Conservation (phyloP, 92 coral and sea anemone genomes). For the Epizoanthus rinbou region DNA sequence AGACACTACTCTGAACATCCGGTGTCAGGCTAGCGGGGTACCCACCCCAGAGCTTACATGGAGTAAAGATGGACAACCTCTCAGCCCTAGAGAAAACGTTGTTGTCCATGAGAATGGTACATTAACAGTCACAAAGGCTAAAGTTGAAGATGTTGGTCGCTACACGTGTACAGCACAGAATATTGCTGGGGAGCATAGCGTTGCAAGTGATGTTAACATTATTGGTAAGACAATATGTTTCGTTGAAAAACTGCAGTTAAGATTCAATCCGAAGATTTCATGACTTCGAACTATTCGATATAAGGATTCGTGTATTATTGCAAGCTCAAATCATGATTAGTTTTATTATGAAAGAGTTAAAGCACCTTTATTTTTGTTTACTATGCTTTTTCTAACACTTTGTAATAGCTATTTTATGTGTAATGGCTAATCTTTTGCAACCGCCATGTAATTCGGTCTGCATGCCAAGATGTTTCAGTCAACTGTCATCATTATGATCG, state of each 20-base stretch:
- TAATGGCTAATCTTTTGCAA: too few relatives aligned
- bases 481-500: too few relatives aligned
- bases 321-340: too few relatives aligned
- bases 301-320: too few relatives aligned
- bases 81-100: background rate
- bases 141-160: slow-evolving; percentile 19
- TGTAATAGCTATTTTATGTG: too few relatives aligned
- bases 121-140: slow-evolving; percentile 11
- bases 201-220: slow-evolving; percentile 22
- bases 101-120: slow-evolving; percentile 13
- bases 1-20: slow-evolving; percentile 30
- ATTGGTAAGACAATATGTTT: slow-evolving; percentile 30
- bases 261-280: too few relatives aligned
- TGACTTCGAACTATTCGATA: too few relatives aligned
- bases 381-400: too few relatives aligned
- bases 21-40: slow-evolving; percentile 47
- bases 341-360: too few relatives aligned
- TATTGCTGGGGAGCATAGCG: slow-evolving; percentile 24
- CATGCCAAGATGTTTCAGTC: too few relatives aligned
- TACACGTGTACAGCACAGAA: slow-evolving; percentile 46
- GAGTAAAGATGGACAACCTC: slow-evolving; percentile 42
- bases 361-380: too few relatives aligned
- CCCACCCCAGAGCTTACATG: slow-evolving; percentile 45
- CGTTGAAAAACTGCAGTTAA: slow-evolving; percentile 9
- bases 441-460: too few relatives aligned